Base-by-base conservation (phyloP, 2,113 vertebrate genomes). In the Atlantisia rogersi region DNA sequence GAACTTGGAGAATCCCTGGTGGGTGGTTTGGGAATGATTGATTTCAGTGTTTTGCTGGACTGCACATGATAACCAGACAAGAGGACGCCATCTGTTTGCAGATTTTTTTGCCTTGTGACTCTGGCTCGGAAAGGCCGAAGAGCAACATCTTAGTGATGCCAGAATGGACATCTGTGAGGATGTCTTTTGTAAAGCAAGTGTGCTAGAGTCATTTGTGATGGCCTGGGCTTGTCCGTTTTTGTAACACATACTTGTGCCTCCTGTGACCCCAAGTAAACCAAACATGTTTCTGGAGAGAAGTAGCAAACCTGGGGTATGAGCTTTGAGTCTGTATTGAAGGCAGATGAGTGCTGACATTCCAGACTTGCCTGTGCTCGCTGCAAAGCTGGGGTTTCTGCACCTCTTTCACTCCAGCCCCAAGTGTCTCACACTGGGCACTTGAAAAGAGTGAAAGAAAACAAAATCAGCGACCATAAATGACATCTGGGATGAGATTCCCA, bases 111-210 rank as follows among this genome's bases (percentile, higher is more conserved):
- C 64, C 71, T 92, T 70, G 59, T 94, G 92, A 95, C 63, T 84
- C 58, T 92, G 81, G 37, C 78, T 96, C 50, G 77, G 76, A 81
- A 77, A 63, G 88, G 79, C 88, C 11, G 11, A 90, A 94, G 65
- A 81, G 71, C 67, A 95, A 75, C 52, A 29, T 62, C 70, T 64
- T 32, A 91, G 22, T 52, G 32, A 59, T 81, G 94, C 97, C 95
- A 97, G 92, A 95, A 95, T 62, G 77, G 90, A 96, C 95, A 96
- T 93, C 96, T 97, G 97, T 42, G 69, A 76, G 76, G 80, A 95
- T 79, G 20, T 65, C 48, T 94, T 77, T 83, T 84, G 70, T 31
- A 21, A 86, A 58, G 69, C 73, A 56, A 94, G 90, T 83, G 74
- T 71, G 39, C 68, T 53, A 50, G 60, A 55, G 71, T 46, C 63